Evolutionary conservation across 2,888 invertebrate species (phyloP).

Genomic region (Coelopa pilipes): DNA sequence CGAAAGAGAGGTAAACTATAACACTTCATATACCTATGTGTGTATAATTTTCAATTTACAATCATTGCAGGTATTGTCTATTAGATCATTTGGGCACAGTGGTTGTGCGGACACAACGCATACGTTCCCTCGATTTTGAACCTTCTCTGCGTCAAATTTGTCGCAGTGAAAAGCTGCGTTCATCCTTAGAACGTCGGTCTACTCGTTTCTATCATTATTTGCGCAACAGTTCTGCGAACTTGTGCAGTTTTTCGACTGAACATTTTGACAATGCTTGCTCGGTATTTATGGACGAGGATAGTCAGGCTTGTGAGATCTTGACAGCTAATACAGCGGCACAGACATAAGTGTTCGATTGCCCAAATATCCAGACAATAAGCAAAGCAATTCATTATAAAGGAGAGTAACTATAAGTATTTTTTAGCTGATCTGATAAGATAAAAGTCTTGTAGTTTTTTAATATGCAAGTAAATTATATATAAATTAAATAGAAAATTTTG

Average conservation of each 20-base stretch:
- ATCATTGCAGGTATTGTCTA: conserved; percentile 69
- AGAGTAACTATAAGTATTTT: no score
- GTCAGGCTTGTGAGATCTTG: not conserved
- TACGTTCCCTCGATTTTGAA: conserved; percentile 76
- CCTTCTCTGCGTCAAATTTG: conserved; percentile 76
- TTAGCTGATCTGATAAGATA: not conserved
- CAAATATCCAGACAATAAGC: not conserved
- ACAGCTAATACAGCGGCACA: not conserved
- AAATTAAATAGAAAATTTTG: not conserved
- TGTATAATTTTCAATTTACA: no score
- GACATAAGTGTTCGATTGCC: not conserved
- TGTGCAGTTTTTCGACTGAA: conserved; percentile 68
- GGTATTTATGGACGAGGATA: conserved; percentile 45
- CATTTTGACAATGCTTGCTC: conserved; percentile 68
- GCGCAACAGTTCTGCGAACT: conserved; percentile 69
- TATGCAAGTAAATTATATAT: not conserved
- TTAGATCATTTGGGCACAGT: conserved; percentile 66
- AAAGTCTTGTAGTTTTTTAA: not conserved
- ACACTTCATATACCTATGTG: not conserved
- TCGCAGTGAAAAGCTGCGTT: conserved; percentile 74
- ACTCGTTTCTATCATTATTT: conserved; percentile 84
- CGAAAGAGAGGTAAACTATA: conserved; percentile 52
- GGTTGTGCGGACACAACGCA: conserved; percentile 69
- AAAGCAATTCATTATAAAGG: not conserved
- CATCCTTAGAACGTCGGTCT: conserved; percentile 72